Evolutionary conservation across 2,797 vertebrate genomes (phyloP).

Genomic region (Synaphobranchus kaupii): DNA sequence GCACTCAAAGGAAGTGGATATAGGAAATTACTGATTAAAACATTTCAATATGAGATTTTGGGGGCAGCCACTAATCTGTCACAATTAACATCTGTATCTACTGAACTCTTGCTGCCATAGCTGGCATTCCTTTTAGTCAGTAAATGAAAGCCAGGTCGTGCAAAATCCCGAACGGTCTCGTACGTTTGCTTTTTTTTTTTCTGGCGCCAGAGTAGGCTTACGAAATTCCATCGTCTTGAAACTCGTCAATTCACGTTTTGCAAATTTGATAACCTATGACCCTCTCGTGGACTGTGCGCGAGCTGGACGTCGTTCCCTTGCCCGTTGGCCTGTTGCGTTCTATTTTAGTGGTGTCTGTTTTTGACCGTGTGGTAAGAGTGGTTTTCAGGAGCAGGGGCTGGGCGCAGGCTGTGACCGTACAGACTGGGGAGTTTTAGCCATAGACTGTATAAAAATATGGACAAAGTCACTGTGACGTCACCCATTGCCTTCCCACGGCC

Average conservation of each 20-base stretch:
- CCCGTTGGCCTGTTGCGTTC: background rate
- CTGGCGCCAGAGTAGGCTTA: background rate
- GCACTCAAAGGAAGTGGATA: background rate
- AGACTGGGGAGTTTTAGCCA: too few relatives aligned
- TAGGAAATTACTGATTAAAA: conserved; percentile 1
- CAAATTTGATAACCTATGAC: background rate
- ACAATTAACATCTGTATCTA: background rate
- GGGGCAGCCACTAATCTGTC: background rate
- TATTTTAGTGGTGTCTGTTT: too few relatives aligned
- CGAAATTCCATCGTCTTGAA: background rate
- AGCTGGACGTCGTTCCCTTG: background rate
- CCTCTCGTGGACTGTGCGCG: background rate
- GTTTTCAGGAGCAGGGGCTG: too few relatives aligned
- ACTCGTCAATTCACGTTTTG: background rate
- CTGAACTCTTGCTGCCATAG: background rate
- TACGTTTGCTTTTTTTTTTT: background rate
- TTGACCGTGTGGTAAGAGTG: too few relatives aligned
- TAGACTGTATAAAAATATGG: too few relatives aligned
- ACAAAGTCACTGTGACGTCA: too few relatives aligned
- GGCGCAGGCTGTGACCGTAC: too few relatives aligned
- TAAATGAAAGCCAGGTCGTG: background rate
- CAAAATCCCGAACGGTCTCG: background rate
- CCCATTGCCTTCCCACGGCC: too few relatives aligned
- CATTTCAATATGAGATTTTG: background rate
- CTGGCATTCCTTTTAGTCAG: background rate